These are phyloP conservation scores for Coendou prehensilis DNA, from an alignment of 2,797 vertebrate genomes.

Conservation along the genomic window DNA sequence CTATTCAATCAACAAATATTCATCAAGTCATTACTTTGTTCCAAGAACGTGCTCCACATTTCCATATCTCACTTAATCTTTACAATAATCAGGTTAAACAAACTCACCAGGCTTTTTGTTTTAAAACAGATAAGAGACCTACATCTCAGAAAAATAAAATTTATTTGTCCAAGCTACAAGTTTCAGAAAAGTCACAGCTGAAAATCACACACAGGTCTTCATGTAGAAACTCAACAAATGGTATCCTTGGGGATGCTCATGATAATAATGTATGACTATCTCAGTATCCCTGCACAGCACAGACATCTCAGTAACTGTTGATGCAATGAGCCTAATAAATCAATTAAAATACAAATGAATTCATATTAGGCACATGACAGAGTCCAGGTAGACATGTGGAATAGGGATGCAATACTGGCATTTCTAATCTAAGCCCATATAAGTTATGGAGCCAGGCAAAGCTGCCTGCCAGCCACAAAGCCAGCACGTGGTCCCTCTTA, in stretches of 20 bases:
- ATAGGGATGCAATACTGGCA: not conserved
- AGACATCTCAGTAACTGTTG: not conserved
- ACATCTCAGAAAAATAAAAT: not conserved
- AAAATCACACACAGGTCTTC: not conserved
- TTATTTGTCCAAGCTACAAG: not conserved
- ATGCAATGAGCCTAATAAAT: not conserved
- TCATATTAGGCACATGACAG: not conserved
- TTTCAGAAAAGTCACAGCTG: not conserved
- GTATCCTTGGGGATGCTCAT: not conserved
- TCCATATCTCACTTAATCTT: not conserved
- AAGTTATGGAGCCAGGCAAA: not conserved
- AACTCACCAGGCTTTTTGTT: not conserved
- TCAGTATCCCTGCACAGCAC: not conserved
- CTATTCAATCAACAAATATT: not conserved
- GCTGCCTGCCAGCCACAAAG: not conserved
- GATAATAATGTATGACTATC: not conserved
- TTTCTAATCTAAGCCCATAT: not conserved
- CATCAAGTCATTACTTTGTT: not conserved
- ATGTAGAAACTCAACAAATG: not conserved
- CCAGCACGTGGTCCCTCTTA: not conserved
- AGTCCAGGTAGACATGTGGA: not conserved
- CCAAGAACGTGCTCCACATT: not conserved
- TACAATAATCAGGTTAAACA: not conserved
- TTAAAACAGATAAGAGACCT: not conserved
- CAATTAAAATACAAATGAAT: not conserved